Conservation (phyloP, 2,888 invertebrate species). For the Drosophila cognata region DNA sequence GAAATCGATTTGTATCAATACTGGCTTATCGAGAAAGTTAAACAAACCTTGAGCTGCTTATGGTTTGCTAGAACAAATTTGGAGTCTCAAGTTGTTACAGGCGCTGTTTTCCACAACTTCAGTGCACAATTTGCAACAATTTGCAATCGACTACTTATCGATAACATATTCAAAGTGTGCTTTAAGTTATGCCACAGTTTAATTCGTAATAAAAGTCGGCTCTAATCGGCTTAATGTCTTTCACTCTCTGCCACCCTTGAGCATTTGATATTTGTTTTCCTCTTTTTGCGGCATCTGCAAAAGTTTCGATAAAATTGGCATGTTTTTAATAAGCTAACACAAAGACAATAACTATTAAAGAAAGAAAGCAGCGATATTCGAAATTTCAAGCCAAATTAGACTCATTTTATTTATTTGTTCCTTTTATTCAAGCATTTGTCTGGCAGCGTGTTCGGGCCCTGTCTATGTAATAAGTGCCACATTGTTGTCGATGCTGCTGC, state of each 20-base stretch:
- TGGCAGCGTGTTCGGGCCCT: constrained; percentile 12
- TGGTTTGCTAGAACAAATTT: neutral
- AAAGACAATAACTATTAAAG: constrained; percentile 4
- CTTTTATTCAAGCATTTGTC: neutral
- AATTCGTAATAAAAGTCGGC: neutral
- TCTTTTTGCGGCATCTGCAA: constrained; percentile 17
- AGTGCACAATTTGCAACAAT: neutral
- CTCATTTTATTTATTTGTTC: neutral
- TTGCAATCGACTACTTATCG: neutral
- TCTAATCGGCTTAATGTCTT: neutral
- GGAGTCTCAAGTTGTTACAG: neutral
- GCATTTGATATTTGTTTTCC: neutral
- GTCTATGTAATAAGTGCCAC: constrained; percentile 3
- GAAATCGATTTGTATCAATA: neutral
- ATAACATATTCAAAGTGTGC: constrained; percentile 6
- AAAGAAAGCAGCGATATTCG: neutral
- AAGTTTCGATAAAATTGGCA: neutral
- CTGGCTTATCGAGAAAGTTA: neutral
- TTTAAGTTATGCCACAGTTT: neutral
- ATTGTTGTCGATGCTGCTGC: neutral
- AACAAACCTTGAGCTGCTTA: neutral
- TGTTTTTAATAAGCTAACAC: constrained; percentile 12
- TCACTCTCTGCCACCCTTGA: too few species aligned
- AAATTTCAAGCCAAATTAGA: constrained; percentile 17
- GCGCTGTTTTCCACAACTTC: neutral